Evolutionary conservation across 2,797 vertebrate genomes (phyloP).

Genomic region (Vespertilio murinus): DNA sequence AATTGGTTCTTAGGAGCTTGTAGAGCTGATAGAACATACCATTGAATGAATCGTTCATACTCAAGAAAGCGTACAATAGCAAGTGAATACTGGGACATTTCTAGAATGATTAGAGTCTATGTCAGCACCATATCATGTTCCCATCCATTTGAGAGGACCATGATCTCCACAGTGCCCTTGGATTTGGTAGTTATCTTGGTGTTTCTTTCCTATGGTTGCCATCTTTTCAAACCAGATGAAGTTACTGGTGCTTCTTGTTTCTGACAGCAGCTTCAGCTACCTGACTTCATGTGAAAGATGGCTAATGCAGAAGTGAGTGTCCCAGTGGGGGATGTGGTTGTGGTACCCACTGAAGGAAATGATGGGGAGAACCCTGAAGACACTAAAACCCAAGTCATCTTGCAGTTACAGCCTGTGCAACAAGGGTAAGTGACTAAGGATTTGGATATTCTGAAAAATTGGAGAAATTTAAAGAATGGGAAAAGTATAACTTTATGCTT

Average conservation of each 20-base stretch:
- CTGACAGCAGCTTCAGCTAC: slow-evolving; percentile 57
- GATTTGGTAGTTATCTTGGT: neutral
- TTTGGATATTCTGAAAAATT: neutral
- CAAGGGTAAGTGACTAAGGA: slow-evolving; percentile 88
- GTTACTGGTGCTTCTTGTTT: slow-evolving; percentile 51
- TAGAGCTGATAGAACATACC: neutral
- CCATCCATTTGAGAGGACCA: neutral
- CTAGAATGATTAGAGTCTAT: neutral
- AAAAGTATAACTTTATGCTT: neutral
- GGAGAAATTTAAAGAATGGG: neutral
- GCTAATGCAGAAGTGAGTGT: slow-evolving; percentile 91
- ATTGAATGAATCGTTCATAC: neutral
- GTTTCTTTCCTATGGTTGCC: neutral
- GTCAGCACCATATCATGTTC: neutral
- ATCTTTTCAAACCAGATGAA: slow-evolving; percentile 34
- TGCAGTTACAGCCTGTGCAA: slow-evolving; percentile 93
- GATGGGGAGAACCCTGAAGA: slow-evolving; percentile 90
- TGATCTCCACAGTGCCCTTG: neutral
- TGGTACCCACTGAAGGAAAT: slow-evolving; percentile 89
- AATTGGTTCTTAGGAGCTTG: neutral
- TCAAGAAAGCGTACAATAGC: neutral
- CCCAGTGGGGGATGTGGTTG: slow-evolving; percentile 90
- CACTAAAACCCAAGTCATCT: slow-evolving; percentile 92
- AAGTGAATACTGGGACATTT: slow-evolving; percentile 10
- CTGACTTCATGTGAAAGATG: slow-evolving; percentile 89